A percentile compares a stretch with the other conserved stretches of the same genome.
Conservation (phyloP, 2,888 invertebrate species). For the Cryptus armator region DNA sequence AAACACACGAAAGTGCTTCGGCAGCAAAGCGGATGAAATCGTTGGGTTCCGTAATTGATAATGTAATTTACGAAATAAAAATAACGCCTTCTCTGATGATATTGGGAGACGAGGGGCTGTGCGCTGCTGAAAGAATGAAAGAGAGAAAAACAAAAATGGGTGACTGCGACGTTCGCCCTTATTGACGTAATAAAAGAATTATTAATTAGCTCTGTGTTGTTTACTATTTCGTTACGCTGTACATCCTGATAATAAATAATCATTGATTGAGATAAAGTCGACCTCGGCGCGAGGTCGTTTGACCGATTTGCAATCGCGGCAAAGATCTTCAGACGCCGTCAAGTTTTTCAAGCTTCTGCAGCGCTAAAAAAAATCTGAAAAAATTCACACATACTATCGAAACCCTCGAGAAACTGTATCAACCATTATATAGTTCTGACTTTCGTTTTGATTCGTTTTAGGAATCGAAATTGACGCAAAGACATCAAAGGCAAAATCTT, state of each 20-base stretch:
- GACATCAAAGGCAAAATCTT: too few species aligned
- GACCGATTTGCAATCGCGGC: too few species aligned
- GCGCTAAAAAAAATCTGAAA: too few species aligned
- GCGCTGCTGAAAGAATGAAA: constrained; percentile 45
- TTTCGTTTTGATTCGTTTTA: too few species aligned
- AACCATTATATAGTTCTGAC: too few species aligned
- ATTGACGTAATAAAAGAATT: constrained; percentile 69
- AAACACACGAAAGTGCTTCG: constrained; percentile 23
- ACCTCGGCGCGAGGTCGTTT: too few species aligned
- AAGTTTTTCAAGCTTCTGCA: too few species aligned
- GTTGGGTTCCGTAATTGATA: constrained; percentile 30
- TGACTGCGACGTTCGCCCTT: constrained; percentile 59
- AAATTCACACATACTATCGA: too few species aligned
- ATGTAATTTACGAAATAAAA: constrained; percentile 47
- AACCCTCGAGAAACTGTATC: too few species aligned
- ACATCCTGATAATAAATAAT: not conserved
- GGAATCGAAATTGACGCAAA: too few species aligned
- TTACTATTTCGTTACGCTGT: constrained; percentile 27
- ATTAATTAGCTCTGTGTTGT: constrained; percentile 43
- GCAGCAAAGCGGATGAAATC: constrained; percentile 10
- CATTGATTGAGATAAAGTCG: not conserved
- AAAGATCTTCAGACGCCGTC: not conserved
- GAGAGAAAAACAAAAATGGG: constrained; percentile 53
- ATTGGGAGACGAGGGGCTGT: constrained; percentile 41
- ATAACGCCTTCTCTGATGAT: constrained; percentile 44